Evolutionary conservation across 2,888 invertebrate genomes (phyloP).

Genomic region (Cataglyphis rosenhaueri): DNA sequence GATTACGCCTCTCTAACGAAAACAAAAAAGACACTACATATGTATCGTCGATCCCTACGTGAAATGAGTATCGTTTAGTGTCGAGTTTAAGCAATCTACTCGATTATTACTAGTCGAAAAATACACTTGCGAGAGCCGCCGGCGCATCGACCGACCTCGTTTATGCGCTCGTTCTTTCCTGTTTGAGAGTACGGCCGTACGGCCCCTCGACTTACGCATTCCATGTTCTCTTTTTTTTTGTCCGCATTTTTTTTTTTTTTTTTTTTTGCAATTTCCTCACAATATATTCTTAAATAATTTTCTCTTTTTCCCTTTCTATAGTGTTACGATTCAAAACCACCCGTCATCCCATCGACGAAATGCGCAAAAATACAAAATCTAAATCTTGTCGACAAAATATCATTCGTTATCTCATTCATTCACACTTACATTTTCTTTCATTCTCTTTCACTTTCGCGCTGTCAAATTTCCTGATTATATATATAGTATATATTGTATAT

Average conservation of each 20-base stretch:
- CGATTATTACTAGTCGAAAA: conserved; percentile 82
- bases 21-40: conserved; percentile 70
- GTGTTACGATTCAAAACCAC: conserved; percentile 67
- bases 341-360: conserved; percentile 79
- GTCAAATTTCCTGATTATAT: conserved; percentile 64
- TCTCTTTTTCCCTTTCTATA: conserved; percentile 48
- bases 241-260: conserved; percentile 18
- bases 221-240: conserved; percentile 33
- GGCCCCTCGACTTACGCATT: conserved; percentile 50
- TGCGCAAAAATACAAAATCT: conserved; percentile 84
- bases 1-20: conserved; percentile 76
- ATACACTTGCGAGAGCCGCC: conserved; percentile 76
- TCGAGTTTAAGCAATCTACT: conserved; percentile 75
- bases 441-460: conserved; percentile 36
- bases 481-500: conserved; percentile 69
- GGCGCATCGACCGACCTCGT: conserved; percentile 62
- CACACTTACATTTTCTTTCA: background rate
- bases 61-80: conserved; percentile 69
- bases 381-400: conserved; percentile 84
- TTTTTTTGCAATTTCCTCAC: conserved; percentile 60
- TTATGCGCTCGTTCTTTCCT: conserved; percentile 41
- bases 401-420: conserved; percentile 60
- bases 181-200: conserved; percentile 36
- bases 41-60: conserved; percentile 77
- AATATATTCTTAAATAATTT: conserved; percentile 37